Evolutionary conservation across 2,888 invertebrate species (phyloP), one percentile per base, ranked within the genome.

Genomic region (Cantharis rufa): DNA sequence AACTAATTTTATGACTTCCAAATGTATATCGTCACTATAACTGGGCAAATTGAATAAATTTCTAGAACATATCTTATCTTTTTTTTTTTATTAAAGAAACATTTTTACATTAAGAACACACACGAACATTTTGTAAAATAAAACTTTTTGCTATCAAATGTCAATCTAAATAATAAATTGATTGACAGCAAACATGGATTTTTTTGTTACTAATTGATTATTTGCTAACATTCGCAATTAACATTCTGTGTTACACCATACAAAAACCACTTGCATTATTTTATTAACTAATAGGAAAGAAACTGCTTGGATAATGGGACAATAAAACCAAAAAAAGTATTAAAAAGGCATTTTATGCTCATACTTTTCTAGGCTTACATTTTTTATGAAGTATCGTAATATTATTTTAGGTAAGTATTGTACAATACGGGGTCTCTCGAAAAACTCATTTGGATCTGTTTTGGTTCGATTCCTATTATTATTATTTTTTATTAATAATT

Each of bases 61-160:
- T 48, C n/a, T n/a, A 13, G 7, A n/a, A n/a, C 48, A 62, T 74
- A 71, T 71, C 68, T 63, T 75, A 32, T 66, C 0, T 10, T 21
- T 66, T 21, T 66, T 21, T 66, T 48, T 90, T 90, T 90, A 90
- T 89, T 90, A 90, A 90, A 90, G 89, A 90, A 90, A 90, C 89
- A 89, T 90, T 88, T 89, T 88, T 87, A 86, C 87, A 88, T 87
- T 89, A 89, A 89, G 89, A 90, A 90, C 90, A 90, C 90, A 90
- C 90, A 90, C 89, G 89, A 89, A 90, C 89, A 89, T 88, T 88
- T 89, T 86, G 87, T 82, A 80, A 80, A 80, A 81, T 81, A 77
- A 78, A 76, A 69, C 74, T 69, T 48, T 77, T 66, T 76, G 74
- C 79, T 77, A 79, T 75, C 77, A 69, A 69, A 75, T 70, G 71